phyloP scores from a whole-genome alignment of 2,797 vertebrate genomes.

The Steatocranus sp. region DNA sequence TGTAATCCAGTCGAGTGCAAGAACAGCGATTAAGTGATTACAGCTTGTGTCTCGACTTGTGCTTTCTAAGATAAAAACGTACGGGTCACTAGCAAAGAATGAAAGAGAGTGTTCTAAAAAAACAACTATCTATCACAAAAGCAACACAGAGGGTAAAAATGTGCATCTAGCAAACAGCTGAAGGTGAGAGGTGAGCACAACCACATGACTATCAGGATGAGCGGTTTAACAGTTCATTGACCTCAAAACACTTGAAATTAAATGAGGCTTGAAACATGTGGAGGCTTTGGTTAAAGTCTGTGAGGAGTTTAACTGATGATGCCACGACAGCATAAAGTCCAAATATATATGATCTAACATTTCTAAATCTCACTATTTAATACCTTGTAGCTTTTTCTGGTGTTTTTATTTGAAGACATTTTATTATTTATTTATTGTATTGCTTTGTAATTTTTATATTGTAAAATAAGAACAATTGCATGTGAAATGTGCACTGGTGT shows the following conservation, averaged over 20 bases:
- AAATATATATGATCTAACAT: background rate
- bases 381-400: background rate
- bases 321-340: background rate
- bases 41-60: background rate
- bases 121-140: background rate
- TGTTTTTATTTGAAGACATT: rapidly evolving
- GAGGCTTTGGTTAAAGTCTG: background rate
- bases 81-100: background rate
- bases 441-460: background rate
- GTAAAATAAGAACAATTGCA: background rate
- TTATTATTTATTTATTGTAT: rapidly evolving
- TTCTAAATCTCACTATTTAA: background rate
- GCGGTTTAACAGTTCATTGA: rapidly evolving
- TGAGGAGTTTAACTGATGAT: background rate
- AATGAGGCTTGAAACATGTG: background rate
- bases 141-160: background rate
- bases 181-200: rapidly evolving
- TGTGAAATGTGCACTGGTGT: background rate
- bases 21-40: background rate
- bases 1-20: background rate
- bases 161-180: rapidly evolving
- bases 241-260: background rate
- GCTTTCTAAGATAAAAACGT: background rate
- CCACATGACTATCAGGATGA: background rate
- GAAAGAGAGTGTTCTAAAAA: rapidly evolving